These are phyloP conservation scores for Lampris megalopsis DNA, from an alignment of 2,113 vertebrate genomes.

Conservation along the genomic window DNA sequence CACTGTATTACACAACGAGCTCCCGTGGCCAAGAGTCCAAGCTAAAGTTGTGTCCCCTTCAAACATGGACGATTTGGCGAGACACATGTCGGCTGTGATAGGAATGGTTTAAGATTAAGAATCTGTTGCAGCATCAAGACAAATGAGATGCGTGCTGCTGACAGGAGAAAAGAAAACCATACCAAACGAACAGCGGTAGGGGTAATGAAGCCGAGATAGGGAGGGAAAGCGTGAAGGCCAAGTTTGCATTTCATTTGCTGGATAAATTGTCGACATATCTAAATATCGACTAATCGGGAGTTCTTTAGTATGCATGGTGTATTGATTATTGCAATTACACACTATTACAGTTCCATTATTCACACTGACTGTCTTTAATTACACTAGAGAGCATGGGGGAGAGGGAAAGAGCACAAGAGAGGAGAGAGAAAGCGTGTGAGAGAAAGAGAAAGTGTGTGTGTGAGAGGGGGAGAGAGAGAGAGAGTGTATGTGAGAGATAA, in stretches of 20 bases:
- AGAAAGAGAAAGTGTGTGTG: background rate
- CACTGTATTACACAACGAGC: too few relatives aligned
- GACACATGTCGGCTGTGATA: too few relatives aligned
- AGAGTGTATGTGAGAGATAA: background rate
- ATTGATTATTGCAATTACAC: conserved; percentile 80
- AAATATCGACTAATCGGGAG: conserved; percentile 48
- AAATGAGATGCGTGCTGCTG: too few relatives aligned
- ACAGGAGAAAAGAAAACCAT: background rate
- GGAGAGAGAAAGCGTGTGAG: background rate
- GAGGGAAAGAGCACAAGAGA: background rate
- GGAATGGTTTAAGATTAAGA: too few relatives aligned
- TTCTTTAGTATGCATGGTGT: conserved; percentile 58
- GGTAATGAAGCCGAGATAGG: background rate
- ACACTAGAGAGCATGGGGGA: conserved; percentile 57
- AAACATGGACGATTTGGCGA: too few relatives aligned
- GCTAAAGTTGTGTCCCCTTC: too few relatives aligned
- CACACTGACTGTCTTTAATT: conserved; percentile 76
- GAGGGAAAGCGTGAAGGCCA: conserved; percentile 7
- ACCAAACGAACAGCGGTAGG: background rate
- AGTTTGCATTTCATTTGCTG: background rate
- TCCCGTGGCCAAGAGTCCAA: too few relatives aligned
- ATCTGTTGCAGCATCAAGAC: too few relatives aligned
- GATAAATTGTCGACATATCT: conserved; percentile 12
- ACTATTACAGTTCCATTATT: conserved; percentile 79
- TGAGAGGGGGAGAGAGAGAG: background rate